Base-by-base conservation (phyloP, 2,113 vertebrate genomes). In the Xiphophorus maculatus region DNA sequence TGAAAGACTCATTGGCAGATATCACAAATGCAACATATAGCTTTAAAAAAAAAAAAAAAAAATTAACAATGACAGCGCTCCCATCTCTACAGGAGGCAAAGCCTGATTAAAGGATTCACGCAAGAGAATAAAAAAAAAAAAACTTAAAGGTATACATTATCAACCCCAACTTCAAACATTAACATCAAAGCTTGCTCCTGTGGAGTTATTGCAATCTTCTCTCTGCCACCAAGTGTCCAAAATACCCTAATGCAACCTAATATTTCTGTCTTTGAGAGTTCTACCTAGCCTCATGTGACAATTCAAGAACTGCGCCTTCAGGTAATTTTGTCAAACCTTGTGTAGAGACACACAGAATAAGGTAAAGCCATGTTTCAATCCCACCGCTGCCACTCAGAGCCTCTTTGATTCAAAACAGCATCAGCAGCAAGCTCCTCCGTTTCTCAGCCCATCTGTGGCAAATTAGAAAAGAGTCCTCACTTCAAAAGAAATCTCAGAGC, bases 391-490 rank as follows among this genome's bases (percentile, higher is more conserved):
- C 81, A 63, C 69, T 84, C 71, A 73, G 67, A 65, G 70, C 32
- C 61, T 70, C 35, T 73, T 10, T 71, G 67, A 82, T 76, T 42
- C 60, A 29, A 54, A 64, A 65, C 69, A 63, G 69, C 19, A 67
- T 54, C 25, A 66, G 27, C 51, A 60, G 67, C 19, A 66, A 64
- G 76, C 74, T 75, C 76, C 80, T 67, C 44, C 48, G 22, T 22
- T 71, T 25, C 40, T 66, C 35, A n/a, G 61, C 28, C 54, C 3
- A 29, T 73, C 80, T 76, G 42, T 9, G 15, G 25, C 69, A 65
- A 51, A 85, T 77, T 71, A 84, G 69, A 85, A 81, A 62, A 76
- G 71, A 87, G 80, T 12, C 66, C 68, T 82, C 71, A 76, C 79
- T 87, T 88, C 80, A 88, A 79, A 81, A 69, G 70, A 79, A 58